Percentiles rank a stretch among this genome's conserved stretches.
Conservation (phyloP, 1,140 invertebrate genomes). For the Manduca sexta region DNA sequence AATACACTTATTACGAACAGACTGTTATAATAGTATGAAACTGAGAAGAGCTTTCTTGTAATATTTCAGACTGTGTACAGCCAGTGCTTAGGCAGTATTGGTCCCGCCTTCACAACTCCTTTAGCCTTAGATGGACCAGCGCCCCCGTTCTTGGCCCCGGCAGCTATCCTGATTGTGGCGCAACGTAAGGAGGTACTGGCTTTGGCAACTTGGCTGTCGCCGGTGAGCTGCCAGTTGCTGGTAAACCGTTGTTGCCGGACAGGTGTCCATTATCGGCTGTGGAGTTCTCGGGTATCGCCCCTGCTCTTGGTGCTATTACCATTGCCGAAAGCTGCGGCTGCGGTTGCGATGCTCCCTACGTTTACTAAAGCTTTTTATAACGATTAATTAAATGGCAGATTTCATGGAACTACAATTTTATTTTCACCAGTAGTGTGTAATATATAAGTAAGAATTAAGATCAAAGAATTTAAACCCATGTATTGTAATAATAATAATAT, state of each 20-base stretch:
- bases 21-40: too few relatives aligned
- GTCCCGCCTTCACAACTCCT: neutral
- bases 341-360: too few relatives aligned
- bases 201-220: constrained; percentile 5
- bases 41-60: too few relatives aligned
- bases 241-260: constrained; percentile 2
- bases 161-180: neutral
- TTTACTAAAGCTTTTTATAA: too few relatives aligned
- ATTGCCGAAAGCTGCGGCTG: neutral
- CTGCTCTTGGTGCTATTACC: neutral
- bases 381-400: too few relatives aligned
- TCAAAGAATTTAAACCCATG: too few relatives aligned
- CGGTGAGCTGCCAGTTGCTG: constrained; percentile 8
- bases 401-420: too few relatives aligned
- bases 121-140: neutral
- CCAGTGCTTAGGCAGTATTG: neutral
- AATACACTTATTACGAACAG: too few relatives aligned
- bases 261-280: constrained; percentile 3
- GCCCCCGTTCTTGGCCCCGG: neutral
- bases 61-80: constrained; percentile 2
- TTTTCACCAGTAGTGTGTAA: too few relatives aligned
- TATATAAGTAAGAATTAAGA: too few relatives aligned
- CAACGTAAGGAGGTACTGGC: constrained; percentile 3
- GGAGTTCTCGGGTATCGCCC: neutral
- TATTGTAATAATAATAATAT: too few relatives aligned